Evolutionary conservation across 2,113 vertebrate genomes (phyloP).

Genomic region (Neogale vison): DNA sequence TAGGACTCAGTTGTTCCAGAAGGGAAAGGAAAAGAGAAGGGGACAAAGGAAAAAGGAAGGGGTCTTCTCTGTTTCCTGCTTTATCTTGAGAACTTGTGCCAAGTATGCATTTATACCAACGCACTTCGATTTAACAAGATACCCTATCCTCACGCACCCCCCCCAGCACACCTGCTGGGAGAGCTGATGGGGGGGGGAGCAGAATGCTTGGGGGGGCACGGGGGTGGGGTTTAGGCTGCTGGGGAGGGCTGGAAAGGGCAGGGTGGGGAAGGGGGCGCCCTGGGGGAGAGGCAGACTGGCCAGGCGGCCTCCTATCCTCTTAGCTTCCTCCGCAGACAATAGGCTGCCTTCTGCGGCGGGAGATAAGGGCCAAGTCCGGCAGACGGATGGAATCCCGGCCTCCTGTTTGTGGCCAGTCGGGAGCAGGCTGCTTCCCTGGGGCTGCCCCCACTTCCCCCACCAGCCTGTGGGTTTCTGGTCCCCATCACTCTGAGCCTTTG

Average conservation of each 20-base stretch:
- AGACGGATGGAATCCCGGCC: background rate
- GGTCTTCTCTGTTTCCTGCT: background rate
- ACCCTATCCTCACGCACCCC: background rate
- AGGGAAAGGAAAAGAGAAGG: background rate
- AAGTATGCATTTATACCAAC: background rate
- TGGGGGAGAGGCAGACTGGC: background rate
- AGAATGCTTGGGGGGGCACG: too few relatives aligned
- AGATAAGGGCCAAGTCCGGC: background rate
- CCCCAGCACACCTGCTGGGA: rapidly evolving
- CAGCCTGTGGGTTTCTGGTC: background rate
- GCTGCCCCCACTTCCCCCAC: rapidly evolving
- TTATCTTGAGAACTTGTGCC: background rate
- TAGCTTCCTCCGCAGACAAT: background rate
- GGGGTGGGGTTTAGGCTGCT: background rate
- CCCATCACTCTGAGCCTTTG: rapidly evolving
- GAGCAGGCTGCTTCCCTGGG: background rate
- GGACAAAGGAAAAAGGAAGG: too few relatives aligned
- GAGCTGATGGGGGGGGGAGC: background rate
- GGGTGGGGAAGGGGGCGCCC: rapidly evolving
- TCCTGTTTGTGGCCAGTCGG: rapidly evolving
- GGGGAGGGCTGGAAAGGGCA: background rate
- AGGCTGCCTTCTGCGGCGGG: background rate
- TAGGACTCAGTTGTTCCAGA: background rate
- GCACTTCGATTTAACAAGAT: rapidly evolving
- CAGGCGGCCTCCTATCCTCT: background rate